A percentile compares a stretch with the other conserved stretches of the same genome.
These are phyloP conservation scores for Archivesica marissinica DNA, from an alignment of 1,140 invertebrate genomes.

Conservation along the genomic window DNA sequence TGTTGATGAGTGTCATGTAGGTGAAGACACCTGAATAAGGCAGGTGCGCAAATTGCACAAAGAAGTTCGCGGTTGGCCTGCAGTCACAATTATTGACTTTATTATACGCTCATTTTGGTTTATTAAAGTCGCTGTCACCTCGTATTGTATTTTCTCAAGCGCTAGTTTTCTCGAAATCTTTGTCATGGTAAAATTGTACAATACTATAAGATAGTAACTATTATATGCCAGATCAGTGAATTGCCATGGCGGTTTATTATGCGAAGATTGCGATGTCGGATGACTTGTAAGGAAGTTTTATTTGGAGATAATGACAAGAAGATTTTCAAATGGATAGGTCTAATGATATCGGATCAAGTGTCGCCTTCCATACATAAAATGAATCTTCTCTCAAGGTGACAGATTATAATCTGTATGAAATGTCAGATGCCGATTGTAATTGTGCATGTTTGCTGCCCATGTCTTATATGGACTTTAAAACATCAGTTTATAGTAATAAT, in stretches of 20 bases:
- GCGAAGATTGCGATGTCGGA: background rate
- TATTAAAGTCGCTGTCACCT: slow-evolving; percentile 27
- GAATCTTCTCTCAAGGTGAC: background rate
- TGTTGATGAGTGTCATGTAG: background rate
- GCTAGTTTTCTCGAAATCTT: background rate
- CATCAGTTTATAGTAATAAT: background rate
- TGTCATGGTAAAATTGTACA: background rate
- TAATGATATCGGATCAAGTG: slow-evolving; percentile 22
- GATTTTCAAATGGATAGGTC: slow-evolving; percentile 11
- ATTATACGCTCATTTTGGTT: background rate
- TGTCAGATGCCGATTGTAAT: background rate
- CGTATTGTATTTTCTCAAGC: no score
- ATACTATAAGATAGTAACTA: background rate
- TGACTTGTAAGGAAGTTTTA: slow-evolving; percentile 5
- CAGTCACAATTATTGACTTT: slow-evolving; percentile 8
- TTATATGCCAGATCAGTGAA: background rate
- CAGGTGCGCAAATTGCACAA: background rate
- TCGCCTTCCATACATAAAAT: background rate
- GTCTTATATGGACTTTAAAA: background rate
- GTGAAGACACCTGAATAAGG: background rate
- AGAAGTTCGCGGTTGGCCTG: background rate
- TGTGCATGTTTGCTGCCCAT: background rate
- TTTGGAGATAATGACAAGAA: slow-evolving; percentile 16
- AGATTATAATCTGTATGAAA: slow-evolving; percentile 24
- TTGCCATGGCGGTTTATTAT: no score